phyloP scores from a whole-genome alignment of 2,113 vertebrate species.

The Lethenteron reissneri region DNA sequence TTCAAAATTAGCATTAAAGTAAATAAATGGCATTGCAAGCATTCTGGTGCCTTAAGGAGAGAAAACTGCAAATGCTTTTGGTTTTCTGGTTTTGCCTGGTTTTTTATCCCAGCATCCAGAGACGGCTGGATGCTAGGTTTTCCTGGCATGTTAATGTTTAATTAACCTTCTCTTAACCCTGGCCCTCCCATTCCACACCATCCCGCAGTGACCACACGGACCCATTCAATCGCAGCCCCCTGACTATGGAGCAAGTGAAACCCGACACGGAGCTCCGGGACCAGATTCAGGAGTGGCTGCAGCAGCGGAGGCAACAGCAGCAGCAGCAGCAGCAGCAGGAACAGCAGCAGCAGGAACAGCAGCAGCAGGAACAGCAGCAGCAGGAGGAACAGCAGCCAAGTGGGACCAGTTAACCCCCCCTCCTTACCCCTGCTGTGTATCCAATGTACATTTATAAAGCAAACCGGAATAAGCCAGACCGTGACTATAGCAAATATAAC shows the following conservation, averaged over 20 bases:
- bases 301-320: slow-evolving; percentile 51
- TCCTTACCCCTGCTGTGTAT: too few relatives aligned
- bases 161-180: neutral
- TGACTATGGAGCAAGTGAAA: slow-evolving; percentile 98
- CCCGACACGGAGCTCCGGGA: slow-evolving; percentile 84
- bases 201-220: slow-evolving; percentile 76
- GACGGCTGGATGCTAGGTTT: neutral
- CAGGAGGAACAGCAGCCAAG: too few relatives aligned
- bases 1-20: too few relatives aligned
- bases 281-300: slow-evolving; percentile 68
- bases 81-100: too few relatives aligned
- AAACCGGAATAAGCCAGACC: too few relatives aligned
- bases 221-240: slow-evolving; percentile 89
- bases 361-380: slow-evolving; percentile 11
- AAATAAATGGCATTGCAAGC: too few relatives aligned
- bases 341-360: slow-evolving; percentile 30
- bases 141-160: neutral
- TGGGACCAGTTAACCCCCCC: too few relatives aligned
- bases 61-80: too few relatives aligned
- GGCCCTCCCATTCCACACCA: neutral
- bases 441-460: too few relatives aligned
- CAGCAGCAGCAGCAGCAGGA: slow-evolving; percentile 19
- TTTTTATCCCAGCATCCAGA: neutral
- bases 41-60: too few relatives aligned
- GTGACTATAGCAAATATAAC: too few relatives aligned